These are phyloP conservation scores for Lates calcarifer DNA, from an alignment of 2,113 vertebrate genomes.

Conservation along the genomic window DNA sequence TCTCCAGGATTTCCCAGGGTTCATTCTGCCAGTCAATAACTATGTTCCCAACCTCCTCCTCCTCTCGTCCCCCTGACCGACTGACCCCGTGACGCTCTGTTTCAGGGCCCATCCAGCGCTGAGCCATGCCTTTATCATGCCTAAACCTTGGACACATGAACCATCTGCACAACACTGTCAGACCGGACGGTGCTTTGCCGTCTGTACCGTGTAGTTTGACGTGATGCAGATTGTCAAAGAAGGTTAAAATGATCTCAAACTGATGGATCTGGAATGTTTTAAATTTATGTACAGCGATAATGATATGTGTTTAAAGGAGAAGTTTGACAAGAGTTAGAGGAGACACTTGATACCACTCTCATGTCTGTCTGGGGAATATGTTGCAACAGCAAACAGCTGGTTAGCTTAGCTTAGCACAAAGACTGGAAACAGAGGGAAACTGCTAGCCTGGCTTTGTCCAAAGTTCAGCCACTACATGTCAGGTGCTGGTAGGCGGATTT, in stretches of 20 bases:
- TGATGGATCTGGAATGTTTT: conserved; percentile 12
- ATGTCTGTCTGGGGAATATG: background rate
- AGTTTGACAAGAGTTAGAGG: background rate
- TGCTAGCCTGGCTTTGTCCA: background rate
- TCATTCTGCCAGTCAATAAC: conserved; percentile 43
- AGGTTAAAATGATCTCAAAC: background rate
- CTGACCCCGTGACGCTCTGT: conserved; percentile 24
- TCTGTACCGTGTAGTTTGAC: conserved; percentile 11
- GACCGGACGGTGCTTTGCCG: background rate
- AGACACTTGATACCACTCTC: background rate
- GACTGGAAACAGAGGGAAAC: background rate
- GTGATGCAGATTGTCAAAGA: background rate
- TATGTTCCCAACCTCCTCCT: conserved; percentile 11
- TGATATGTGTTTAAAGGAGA: conserved; percentile 1
- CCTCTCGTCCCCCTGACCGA: conserved; percentile 22
- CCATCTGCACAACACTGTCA: conserved; percentile 11
- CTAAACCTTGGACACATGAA: conserved; percentile 40
- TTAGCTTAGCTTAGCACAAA: conserved; percentile 35
- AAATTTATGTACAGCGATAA: background rate
- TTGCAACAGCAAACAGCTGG: background rate
- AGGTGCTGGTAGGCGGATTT: background rate
- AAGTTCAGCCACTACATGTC: background rate
- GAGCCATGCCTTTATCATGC: conserved; percentile 68
- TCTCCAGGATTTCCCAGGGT: conserved; percentile 35
- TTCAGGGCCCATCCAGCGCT: conserved; percentile 44